phyloP scores from a whole-genome alignment of 2,797 vertebrate species.

The Ptychadena robeensis region DNA sequence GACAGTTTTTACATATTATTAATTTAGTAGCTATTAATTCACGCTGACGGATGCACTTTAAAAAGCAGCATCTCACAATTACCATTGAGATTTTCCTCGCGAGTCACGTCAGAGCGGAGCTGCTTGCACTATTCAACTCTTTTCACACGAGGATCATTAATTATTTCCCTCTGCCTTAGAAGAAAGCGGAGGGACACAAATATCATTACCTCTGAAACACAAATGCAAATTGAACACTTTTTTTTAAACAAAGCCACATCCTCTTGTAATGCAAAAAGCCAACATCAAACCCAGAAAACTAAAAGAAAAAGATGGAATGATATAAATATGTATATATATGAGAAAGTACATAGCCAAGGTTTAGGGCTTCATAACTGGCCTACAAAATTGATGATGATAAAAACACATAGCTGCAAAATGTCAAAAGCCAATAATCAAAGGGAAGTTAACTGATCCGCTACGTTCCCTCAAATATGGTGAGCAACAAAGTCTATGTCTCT shows the following conservation, averaged over 20 bases:
- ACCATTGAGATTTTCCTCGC: conserved; percentile 16
- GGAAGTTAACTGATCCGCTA: too few species aligned
- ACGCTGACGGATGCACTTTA: conserved; percentile 11
- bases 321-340: too few species aligned
- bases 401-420: too few species aligned
- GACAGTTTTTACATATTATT: background rate
- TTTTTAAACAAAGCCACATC: conserved; percentile 14
- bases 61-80: conserved; percentile 23
- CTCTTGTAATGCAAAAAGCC: background rate
- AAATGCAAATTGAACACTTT: conserved; percentile 35
- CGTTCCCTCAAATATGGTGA: too few species aligned
- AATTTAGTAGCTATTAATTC: conserved; percentile 12
- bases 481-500: too few species aligned
- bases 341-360: too few species aligned
- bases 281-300: background rate
- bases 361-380: too few species aligned
- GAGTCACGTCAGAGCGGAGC: conserved; percentile 10
- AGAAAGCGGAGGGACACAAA: conserved; percentile 17
- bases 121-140: conserved; percentile 14
- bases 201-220: conserved; percentile 31
- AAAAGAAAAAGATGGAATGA: too few species aligned
- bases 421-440: too few species aligned
- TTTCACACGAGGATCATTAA: conserved; percentile 11
- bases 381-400: too few species aligned
- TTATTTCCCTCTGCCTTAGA: conserved; percentile 13